Evolutionary conservation across 2,113 vertebrate genomes (phyloP).

Genomic region (Grammomys surdaster): DNA sequence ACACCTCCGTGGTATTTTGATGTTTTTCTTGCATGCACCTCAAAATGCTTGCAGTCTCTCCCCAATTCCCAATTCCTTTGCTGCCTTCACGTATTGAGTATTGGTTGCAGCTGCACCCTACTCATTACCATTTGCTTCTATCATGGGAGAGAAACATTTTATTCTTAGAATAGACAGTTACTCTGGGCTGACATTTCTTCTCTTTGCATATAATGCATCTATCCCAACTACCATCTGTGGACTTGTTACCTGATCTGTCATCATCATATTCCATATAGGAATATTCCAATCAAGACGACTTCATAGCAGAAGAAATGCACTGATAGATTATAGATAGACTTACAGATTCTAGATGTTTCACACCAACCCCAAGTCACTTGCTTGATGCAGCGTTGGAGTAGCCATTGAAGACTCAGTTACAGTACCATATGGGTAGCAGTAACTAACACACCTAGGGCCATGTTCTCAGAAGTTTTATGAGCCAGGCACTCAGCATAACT

Average conservation of each 20-base stretch:
- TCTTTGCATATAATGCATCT: background rate
- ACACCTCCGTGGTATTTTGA: background rate
- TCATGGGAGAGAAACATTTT: background rate
- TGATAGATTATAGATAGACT: no score
- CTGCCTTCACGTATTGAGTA: background rate
- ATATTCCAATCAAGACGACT: background rate
- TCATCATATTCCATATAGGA: background rate
- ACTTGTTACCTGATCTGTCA: background rate
- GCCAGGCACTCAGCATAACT: background rate
- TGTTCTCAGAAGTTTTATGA: background rate
- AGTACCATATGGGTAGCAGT: no score
- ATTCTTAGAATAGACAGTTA: background rate
- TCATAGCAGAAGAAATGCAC: background rate
- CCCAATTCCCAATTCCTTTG: background rate
- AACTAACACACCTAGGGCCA: background rate
- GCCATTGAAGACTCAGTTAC: background rate
- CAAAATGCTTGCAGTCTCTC: background rate
- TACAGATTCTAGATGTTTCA: background rate
- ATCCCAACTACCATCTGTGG: background rate
- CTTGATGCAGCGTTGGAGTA: background rate
- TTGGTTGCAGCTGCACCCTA: background rate
- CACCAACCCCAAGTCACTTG: background rate
- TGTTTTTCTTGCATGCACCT: background rate
- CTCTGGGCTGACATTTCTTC: background rate
- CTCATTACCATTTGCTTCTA: background rate